phyloP scores from a whole-genome alignment of 2,113 vertebrate genomes.

The Xenopus laevis region DNA sequence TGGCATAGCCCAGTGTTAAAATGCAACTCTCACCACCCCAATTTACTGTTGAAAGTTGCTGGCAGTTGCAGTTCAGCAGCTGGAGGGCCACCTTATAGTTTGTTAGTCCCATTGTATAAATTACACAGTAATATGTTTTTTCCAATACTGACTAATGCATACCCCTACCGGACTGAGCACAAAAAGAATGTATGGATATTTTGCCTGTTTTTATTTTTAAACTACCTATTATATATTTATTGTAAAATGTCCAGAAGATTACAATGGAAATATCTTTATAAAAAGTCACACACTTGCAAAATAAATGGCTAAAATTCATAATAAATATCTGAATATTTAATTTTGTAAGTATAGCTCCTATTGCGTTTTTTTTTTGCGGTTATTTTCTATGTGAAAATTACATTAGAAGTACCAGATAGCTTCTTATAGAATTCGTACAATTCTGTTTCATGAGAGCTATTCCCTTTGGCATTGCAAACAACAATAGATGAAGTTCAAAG shows the following conservation, averaged over 20 bases:
- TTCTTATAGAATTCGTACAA: too few species aligned
- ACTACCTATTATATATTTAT: slow-evolving; percentile 57
- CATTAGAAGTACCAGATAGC: too few species aligned
- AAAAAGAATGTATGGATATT: slow-evolving; percentile 54
- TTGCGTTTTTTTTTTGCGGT: too few species aligned
- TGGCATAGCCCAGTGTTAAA: too few species aligned
- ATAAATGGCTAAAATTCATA: slow-evolving; percentile 57
- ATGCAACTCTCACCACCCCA: too few species aligned
- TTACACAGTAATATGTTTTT: slow-evolving; percentile 27
- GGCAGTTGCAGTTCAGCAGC: neutral
- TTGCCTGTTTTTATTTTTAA: slow-evolving; percentile 49
- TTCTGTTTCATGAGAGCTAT: too few species aligned
- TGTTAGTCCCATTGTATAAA: slow-evolving; percentile 22
- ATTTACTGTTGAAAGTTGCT: too few species aligned
- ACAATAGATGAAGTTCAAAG: too few species aligned
- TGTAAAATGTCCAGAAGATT: slow-evolving; percentile 54
- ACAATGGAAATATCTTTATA: slow-evolving; percentile 59
- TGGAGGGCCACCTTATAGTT: slow-evolving; percentile 20
- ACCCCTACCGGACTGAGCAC: slow-evolving; percentile 63
- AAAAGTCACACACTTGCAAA: slow-evolving; percentile 56
- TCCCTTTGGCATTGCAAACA: too few species aligned
- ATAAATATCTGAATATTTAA: slow-evolving; percentile 30
- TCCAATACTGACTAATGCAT: slow-evolving; percentile 64
- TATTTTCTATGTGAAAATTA: too few species aligned
- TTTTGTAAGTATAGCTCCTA: too few species aligned